Percentiles rank a stretch among this genome's conserved stretches.
phyloP scores from a whole-genome alignment of 30 jellyfish, hydroid and myxozoan genomes.

The Aurelia sp. region DNA sequence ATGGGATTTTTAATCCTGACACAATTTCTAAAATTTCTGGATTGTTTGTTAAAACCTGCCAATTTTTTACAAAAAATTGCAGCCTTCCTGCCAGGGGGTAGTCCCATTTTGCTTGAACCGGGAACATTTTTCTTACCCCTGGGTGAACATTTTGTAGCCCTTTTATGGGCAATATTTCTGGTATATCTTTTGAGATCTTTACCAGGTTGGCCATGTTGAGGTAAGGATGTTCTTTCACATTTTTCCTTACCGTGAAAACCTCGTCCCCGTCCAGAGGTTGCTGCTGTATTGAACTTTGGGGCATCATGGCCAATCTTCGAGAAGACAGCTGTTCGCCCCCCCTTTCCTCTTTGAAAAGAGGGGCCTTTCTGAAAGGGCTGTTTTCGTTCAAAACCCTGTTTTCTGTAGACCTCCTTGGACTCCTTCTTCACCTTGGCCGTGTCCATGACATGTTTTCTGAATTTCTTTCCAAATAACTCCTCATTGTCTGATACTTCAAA shows the following conservation, averaged over 20 bases:
- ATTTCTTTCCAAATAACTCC: constrained; percentile 5
- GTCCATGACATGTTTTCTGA: constrained; percentile 22
- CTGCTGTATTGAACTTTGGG: neutral
- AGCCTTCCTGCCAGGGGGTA: too few species aligned
- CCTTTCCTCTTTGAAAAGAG: constrained; percentile 34
- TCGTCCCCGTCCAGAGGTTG: constrained; percentile 5
- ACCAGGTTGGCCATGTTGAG: too few species aligned
- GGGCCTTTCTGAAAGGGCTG: constrained; percentile 42
- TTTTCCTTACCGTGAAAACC: neutral
- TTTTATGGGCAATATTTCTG: too few species aligned
- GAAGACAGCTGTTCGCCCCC: constrained; percentile 28
- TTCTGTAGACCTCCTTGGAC: constrained; percentile 17
- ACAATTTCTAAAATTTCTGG: too few species aligned
- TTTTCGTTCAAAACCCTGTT: constrained; percentile 6
- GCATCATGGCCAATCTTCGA: neutral
- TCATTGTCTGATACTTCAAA: constrained; percentile 1
- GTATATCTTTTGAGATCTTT: too few species aligned
- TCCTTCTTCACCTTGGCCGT: constrained; percentile 30
- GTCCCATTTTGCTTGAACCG: too few species aligned
- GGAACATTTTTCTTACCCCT: too few species aligned
- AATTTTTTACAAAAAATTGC: too few species aligned
- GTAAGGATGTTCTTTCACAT: too few species aligned
- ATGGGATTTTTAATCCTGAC: too few species aligned
- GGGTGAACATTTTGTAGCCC: too few species aligned
- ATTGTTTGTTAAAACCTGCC: too few species aligned